Conservation (phyloP, 2,888 invertebrate genomes). For the Aricia artaxerxes region DNA sequence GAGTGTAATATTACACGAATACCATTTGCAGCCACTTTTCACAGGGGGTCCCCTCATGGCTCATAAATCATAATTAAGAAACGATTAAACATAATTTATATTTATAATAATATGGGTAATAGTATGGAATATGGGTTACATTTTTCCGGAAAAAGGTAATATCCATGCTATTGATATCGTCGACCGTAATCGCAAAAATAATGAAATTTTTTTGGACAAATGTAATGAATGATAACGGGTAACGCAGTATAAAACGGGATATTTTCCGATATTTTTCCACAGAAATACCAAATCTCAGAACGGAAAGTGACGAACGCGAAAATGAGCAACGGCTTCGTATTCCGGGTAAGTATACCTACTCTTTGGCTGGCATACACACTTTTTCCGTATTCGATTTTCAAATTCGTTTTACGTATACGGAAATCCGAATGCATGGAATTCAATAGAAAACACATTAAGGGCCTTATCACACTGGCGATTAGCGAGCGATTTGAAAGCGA, state of each 20-base stretch:
- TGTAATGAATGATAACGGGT: conserved; percentile 55
- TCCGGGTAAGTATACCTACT: conserved; percentile 37
- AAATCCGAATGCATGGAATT: too few species aligned
- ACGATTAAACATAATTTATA: too few species aligned
- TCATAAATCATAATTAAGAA: too few species aligned
- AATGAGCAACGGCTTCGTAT: conserved; percentile 38
- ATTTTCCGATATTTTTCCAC: conserved; percentile 47
- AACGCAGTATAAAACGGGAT: conserved; percentile 61
- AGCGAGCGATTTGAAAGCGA: too few species aligned
- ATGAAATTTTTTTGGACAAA: conserved; percentile 57
- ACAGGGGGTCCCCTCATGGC: too few species aligned
- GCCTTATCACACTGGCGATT: too few species aligned
- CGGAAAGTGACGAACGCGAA: not conserved
- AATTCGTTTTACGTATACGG: too few species aligned
- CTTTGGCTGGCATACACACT: not conserved
- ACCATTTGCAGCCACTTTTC: too few species aligned
- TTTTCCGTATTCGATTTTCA: too few species aligned
- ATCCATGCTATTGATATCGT: conserved; percentile 48
- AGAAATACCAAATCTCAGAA: conserved; percentile 38
- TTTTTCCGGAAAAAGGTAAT: conserved; percentile 8
- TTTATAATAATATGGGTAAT: too few species aligned
- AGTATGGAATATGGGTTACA: not conserved
- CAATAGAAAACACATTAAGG: too few species aligned
- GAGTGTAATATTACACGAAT: too few species aligned
- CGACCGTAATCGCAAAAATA: conserved; percentile 53